These are phyloP conservation scores for Zaprionus ghesquierei DNA, from an alignment of 1,140 invertebrate species.

Conservation along the genomic window DNA sequence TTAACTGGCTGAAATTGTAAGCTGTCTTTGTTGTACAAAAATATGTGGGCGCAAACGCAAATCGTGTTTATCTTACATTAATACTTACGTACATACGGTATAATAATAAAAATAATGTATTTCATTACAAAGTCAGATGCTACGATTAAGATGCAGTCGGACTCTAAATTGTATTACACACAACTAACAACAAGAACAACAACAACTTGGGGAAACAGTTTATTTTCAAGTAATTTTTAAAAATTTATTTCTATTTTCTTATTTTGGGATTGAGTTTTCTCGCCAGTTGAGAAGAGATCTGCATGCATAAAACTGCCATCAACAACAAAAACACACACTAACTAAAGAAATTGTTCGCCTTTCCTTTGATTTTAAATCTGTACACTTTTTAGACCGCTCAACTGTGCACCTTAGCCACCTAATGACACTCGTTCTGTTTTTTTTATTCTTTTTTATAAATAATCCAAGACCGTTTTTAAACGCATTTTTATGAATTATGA, in stretches of 20 bases:
- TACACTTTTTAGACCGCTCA: conserved; percentile 57
- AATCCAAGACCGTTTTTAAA: conserved; percentile 23
- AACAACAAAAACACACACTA: no score
- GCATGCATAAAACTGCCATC: conserved; percentile 58
- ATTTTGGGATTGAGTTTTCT: conserved; percentile 11
- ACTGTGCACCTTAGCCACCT: conserved; percentile 39
- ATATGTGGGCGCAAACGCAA: conserved; percentile 25
- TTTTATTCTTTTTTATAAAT: neutral
- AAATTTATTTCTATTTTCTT: conserved; percentile 46
- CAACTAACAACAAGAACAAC: conserved; percentile 5
- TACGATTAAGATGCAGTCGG: conserved; percentile 33
- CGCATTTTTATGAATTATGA: neutral
- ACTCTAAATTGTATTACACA: conserved; percentile 43
- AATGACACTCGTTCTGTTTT: conserved; percentile 50
- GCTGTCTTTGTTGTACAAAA: conserved; percentile 45
- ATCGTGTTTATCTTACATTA: conserved; percentile 31
- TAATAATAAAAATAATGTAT: conserved; percentile 12
- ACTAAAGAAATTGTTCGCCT: conserved; percentile 19
- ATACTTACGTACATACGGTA: conserved; percentile 8
- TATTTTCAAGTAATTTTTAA: conserved; percentile 20
- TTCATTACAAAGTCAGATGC: conserved; percentile 54
- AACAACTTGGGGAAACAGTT: conserved; percentile 18
- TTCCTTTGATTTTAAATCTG: conserved; percentile 30
- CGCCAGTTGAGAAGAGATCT: conserved; percentile 3
- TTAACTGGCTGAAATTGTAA: conserved; percentile 55